These are phyloP conservation scores for Microcebus jonahi DNA, from an alignment of 2,113 vertebrate genomes.

Conservation along the genomic window DNA sequence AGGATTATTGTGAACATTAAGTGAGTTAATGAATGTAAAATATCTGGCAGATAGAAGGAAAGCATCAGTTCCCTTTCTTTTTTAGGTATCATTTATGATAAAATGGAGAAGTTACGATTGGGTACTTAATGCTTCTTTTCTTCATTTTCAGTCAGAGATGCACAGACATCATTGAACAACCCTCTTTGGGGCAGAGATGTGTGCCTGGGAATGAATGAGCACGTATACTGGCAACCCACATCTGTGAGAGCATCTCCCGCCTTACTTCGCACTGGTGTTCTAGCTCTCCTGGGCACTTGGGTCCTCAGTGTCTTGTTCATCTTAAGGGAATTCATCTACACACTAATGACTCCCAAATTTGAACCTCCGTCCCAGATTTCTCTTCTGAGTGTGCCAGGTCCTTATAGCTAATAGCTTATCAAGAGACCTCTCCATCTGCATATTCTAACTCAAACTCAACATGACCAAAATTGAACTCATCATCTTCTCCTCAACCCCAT, in stretches of 20 bases:
- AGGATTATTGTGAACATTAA: neutral
- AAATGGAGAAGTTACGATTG: neutral
- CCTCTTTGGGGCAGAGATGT: neutral
- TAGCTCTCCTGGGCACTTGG: neutral
- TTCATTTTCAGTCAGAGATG: neutral
- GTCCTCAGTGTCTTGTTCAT: slow-evolving; percentile 18
- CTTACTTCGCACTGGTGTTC: neutral
- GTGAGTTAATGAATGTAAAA: slow-evolving; percentile 42
- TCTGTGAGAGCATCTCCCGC: neutral
- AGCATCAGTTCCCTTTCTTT: neutral
- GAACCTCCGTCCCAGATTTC: slow-evolving; percentile 13
- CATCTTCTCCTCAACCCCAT: neutral
- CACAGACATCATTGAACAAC: neutral
- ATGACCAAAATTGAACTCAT: neutral
- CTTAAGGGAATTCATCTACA: neutral
- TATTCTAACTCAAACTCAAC: neutral
- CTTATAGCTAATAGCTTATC: neutral
- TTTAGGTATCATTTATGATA: neutral
- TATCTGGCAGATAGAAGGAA: neutral
- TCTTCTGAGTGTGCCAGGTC: neutral
- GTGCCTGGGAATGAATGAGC: neutral
- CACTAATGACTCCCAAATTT: neutral
- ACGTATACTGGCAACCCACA: neutral
- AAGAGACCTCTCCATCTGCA: neutral
- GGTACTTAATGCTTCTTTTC: neutral